Evolutionary conservation across 2,113 vertebrate species (phyloP).

Genomic region (Natator depressus): DNA sequence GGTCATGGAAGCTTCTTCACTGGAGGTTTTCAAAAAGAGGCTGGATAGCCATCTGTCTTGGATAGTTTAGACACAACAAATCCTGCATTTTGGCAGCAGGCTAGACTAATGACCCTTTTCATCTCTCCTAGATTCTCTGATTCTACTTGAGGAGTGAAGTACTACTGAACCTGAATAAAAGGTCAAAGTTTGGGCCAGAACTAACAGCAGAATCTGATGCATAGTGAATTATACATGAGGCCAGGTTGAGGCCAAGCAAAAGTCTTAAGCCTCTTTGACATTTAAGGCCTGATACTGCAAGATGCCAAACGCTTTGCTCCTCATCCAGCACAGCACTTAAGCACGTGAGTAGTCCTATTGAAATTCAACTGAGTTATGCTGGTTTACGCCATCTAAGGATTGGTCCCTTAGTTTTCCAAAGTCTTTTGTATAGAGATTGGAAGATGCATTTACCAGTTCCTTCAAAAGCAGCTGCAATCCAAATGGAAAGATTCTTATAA

Average conservation of each 20-base stretch:
- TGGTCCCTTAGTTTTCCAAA: background rate
- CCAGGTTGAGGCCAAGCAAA: background rate
- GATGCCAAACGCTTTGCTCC: background rate
- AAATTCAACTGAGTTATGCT: accelerated
- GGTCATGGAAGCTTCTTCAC: background rate
- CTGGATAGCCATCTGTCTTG: background rate
- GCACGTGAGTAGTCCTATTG: background rate
- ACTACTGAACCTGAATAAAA: background rate
- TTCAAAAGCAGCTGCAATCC: background rate
- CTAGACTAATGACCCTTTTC: background rate
- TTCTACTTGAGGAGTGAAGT: background rate
- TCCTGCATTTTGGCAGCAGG: background rate
- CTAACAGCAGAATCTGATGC: background rate
- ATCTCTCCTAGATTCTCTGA: background rate
- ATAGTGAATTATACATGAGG: background rate
- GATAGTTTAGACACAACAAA: background rate
- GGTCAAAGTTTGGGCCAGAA: background rate
- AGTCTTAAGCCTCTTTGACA: background rate
- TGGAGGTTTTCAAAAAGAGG: background rate
- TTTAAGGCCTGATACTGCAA: background rate
- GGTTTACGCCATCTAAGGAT: background rate
- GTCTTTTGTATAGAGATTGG: background rate
- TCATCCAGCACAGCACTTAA: background rate
- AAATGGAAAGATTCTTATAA: background rate
- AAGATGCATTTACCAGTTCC: background rate